These are phyloP conservation scores for Eupithecia centaureata DNA, from an alignment of 2,888 invertebrate genomes.

Conservation along the genomic window DNA sequence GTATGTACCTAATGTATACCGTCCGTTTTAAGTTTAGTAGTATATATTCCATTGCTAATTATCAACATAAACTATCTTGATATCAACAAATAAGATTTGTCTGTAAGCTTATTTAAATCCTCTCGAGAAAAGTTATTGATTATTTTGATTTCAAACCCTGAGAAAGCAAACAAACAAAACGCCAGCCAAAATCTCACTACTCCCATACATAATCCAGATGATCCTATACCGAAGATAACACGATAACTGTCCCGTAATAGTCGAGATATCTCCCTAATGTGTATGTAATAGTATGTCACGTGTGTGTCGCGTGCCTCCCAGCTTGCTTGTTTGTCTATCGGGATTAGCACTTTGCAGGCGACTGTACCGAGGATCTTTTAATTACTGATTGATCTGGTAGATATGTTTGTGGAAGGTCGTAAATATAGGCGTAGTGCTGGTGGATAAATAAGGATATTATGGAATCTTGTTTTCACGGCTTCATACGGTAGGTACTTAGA, in stretches of 20 bases:
- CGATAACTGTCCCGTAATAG: slow-evolving; percentile 76
- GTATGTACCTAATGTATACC: too few species aligned
- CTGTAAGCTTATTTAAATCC: too few species aligned
- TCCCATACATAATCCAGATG: slow-evolving; percentile 73
- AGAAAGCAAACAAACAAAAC: slow-evolving; percentile 16
- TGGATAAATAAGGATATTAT: slow-evolving; percentile 47
- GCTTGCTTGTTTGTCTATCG: slow-evolving; percentile 67
- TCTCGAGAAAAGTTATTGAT: too few species aligned
- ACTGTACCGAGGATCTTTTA: slow-evolving; percentile 61
- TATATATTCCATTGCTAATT: not conserved
- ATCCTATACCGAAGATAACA: slow-evolving; percentile 69
- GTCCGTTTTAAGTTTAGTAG: not conserved
- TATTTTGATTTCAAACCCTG: slow-evolving; percentile 2
- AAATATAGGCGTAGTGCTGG: slow-evolving; percentile 54
- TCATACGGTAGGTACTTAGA: not conserved
- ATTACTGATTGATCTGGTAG: slow-evolving; percentile 75
- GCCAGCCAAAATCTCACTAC: slow-evolving; percentile 42
- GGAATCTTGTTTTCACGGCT: not conserved
- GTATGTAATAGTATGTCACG: slow-evolving; percentile 71
- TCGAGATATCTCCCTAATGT: slow-evolving; percentile 75
- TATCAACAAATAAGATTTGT: too few species aligned
- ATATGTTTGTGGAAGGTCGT: slow-evolving; percentile 63
- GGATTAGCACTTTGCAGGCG: slow-evolving; percentile 77
- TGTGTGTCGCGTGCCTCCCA: slow-evolving; percentile 61
- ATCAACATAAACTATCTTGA: not conserved